phyloP scores from a whole-genome alignment of 2,888 invertebrate species.

The Pristionchus arcanus region DNA sequence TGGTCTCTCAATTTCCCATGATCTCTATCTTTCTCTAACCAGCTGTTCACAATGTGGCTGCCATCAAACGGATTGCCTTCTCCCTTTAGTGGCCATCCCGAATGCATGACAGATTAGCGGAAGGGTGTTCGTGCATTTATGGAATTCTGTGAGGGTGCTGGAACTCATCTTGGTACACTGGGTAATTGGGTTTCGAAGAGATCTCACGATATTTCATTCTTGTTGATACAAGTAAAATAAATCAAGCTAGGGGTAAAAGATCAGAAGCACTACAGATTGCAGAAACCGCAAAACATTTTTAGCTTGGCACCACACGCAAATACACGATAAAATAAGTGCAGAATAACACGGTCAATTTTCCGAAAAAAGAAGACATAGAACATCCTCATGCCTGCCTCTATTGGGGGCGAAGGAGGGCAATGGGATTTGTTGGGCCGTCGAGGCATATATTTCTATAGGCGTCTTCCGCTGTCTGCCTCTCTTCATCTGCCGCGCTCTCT shows the following conservation, averaged over 20 bases:
- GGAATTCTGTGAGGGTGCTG: not conserved
- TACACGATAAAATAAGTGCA: not conserved
- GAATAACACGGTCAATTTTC: not conserved
- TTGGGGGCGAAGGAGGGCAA: conserved; percentile 18
- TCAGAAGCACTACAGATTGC: no score
- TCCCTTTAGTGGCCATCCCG: not conserved
- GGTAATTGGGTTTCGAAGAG: no score
- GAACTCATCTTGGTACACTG: not conserved
- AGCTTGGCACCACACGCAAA: no score
- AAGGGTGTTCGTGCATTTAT: conserved; percentile 18
- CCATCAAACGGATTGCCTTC: not conserved
- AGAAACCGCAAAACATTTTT: no score
- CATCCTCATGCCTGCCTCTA: not conserved
- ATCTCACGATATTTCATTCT: no score
- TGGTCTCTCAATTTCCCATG: no score
- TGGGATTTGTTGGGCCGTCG: conserved; percentile 37
- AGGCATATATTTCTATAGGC: not conserved
- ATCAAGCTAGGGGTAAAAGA: no score
- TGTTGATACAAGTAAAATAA: no score
- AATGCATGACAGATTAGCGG: not conserved
- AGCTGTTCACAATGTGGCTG: not conserved
- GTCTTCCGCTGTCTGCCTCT: not conserved
- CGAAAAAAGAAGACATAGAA: not conserved
- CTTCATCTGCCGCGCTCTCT: not conserved
- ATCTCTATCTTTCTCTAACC: not conserved